phyloP scores from a whole-genome alignment of 2,888 invertebrate species.

The Drosophila sordidula region DNA sequence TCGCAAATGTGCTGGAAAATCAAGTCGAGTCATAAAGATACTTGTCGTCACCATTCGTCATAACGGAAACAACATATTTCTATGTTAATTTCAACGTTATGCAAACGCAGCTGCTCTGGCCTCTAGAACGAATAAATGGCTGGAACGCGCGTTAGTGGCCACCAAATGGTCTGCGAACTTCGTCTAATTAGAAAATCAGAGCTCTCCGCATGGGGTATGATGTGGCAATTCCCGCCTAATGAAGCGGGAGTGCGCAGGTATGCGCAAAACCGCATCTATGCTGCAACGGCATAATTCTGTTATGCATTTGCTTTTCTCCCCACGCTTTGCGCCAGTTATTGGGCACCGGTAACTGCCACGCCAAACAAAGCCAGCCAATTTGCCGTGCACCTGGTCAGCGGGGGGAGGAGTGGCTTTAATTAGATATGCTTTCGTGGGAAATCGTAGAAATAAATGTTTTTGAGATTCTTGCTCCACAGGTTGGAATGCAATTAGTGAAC shows the following conservation, averaged over 20 bases:
- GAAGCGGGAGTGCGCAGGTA: background rate
- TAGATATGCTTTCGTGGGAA: conserved; percentile 24
- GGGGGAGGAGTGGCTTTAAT: background rate
- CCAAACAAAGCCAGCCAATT: conserved; percentile 47
- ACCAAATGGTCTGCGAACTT: conserved; percentile 61
- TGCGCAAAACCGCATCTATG: conserved; percentile 38
- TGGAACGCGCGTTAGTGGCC: conserved; percentile 58
- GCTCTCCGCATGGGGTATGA: conserved; percentile 35
- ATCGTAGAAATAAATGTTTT: conserved; percentile 34
- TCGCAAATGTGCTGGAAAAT: conserved; percentile 49
- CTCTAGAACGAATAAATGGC: conserved; percentile 55
- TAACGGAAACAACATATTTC: conserved; percentile 67
- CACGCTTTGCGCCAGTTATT: conserved; percentile 10
- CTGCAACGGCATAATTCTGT: conserved; percentile 47
- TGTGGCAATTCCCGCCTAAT: conserved; percentile 20
- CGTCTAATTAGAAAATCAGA: conserved; percentile 76
- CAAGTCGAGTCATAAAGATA: conserved; percentile 61
- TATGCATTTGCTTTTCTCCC: conserved; percentile 26
- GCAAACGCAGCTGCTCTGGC: conserved; percentile 31
- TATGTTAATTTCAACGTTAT: conserved; percentile 60
- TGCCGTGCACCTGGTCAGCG: conserved; percentile 15
- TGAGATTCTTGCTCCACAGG: conserved; percentile 61
- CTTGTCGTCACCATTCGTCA: conserved; percentile 61
- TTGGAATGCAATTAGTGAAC: conserved; percentile 71
- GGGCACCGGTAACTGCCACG: conserved; percentile 14